Conservation (phyloP, 2,113 vertebrate genomes). For the Oceanites oceanicus region DNA sequence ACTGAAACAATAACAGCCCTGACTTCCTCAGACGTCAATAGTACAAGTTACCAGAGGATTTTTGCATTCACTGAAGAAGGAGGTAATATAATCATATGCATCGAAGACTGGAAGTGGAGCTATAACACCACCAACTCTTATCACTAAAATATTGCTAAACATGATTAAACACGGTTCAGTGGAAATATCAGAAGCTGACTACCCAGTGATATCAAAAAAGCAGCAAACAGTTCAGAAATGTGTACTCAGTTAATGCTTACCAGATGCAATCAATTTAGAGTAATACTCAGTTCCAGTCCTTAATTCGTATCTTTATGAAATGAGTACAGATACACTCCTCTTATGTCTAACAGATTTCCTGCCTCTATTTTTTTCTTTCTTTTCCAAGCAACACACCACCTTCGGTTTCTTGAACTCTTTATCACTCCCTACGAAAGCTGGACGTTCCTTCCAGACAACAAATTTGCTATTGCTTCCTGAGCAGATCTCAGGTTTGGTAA, state of each 20-base stretch:
- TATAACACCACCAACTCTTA: constrained; percentile 48
- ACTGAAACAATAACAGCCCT: constrained; percentile 53
- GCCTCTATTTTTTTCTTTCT: background rate
- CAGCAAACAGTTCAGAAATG: constrained; percentile 36
- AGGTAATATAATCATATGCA: constrained; percentile 55
- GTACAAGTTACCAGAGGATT: constrained; percentile 25
- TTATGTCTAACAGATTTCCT: constrained; percentile 5
- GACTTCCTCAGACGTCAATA: constrained; percentile 54
- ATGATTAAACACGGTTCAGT: constrained; percentile 53
- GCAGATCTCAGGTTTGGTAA: background rate
- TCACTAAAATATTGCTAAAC: constrained; percentile 59
- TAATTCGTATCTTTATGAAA: constrained; percentile 12
- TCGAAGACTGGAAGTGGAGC: constrained; percentile 50
- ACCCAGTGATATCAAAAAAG: constrained; percentile 51
- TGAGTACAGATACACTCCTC: background rate
- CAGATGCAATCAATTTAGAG: constrained; percentile 54
- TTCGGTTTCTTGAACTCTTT: background rate
- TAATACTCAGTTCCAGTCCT: constrained; percentile 27
- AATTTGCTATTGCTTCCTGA: background rate
- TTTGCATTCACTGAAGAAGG: constrained; percentile 42
- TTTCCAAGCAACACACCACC: background rate
- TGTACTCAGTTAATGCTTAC: constrained; percentile 37
- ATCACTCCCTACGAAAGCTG: background rate
- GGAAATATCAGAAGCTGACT: constrained; percentile 56
- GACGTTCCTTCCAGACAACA: background rate